These are phyloP conservation scores for Zaprionus gabonicus DNA, from an alignment of 1,140 invertebrate genomes.

Conservation along the genomic window DNA sequence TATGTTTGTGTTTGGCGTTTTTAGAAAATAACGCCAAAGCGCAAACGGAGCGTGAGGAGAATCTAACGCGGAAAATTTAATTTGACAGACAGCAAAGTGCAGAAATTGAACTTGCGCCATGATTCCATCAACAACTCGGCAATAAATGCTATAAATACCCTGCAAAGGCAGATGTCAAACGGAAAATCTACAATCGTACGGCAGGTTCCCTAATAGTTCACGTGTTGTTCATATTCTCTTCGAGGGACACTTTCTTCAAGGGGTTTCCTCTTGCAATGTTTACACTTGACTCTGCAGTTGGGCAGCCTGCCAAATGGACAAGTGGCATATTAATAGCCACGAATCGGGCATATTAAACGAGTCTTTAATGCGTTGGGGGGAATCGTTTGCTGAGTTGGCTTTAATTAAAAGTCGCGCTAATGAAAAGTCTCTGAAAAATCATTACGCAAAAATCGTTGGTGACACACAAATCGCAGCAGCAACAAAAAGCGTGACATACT, in stretches of 20 bases:
- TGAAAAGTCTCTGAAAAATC: slow-evolving; percentile 30
- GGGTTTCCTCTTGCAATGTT: not conserved
- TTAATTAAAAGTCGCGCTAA: slow-evolving; percentile 53
- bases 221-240: not conserved
- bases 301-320: slow-evolving; percentile 58
- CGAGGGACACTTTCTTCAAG: too few species aligned
- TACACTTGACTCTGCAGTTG: slow-evolving; percentile 8
- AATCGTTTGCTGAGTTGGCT: slow-evolving; percentile 32
- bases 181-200: too few species aligned
- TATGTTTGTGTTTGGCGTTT: not conserved
- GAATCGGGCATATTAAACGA: slow-evolving; percentile 32
- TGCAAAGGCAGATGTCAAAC: not conserved
- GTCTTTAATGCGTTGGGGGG: slow-evolving; percentile 50
- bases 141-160: slow-evolving; percentile 63
- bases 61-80: slow-evolving; percentile 55
- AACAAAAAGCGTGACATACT: slow-evolving; percentile 28
- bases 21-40: slow-evolving; percentile 12
- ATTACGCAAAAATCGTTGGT: slow-evolving; percentile 5
- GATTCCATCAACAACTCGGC: slow-evolving; percentile 64
- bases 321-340: slow-evolving; percentile 43
- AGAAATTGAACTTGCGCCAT: slow-evolving; percentile 52
- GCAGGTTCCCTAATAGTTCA: not conserved
- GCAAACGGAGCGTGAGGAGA: slow-evolving; percentile 23
- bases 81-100: slow-evolving; percentile 54
- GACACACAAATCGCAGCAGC: not conserved